phyloP scores from a whole-genome alignment of 1,140 invertebrate genomes.

The Battus philenor region DNA sequence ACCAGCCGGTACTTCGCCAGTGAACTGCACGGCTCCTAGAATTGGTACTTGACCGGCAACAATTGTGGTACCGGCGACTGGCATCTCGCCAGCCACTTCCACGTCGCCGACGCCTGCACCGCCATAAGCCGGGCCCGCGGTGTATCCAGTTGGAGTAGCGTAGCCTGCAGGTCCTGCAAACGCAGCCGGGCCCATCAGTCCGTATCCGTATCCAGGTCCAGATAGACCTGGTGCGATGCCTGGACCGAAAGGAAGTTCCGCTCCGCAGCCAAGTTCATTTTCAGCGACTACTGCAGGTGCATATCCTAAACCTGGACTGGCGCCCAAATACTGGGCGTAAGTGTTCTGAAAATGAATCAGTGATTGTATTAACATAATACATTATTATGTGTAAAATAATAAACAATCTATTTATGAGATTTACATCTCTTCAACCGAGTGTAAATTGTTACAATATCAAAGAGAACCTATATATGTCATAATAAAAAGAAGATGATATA shows the following conservation, averaged over 20 bases:
- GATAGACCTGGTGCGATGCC: not conserved
- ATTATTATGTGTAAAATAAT: not conserved
- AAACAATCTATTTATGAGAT: no score
- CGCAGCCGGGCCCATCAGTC: not conserved
- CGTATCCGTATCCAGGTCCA: slow-evolving; percentile 4
- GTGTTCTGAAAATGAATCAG: not conserved
- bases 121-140: slow-evolving; percentile 24
- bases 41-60: slow-evolving; percentile 38
- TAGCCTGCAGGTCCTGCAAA: not conserved
- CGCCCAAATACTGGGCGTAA: slow-evolving; percentile 1
- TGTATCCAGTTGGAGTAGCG: not conserved
- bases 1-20: slow-evolving; percentile 29
- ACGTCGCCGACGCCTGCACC: slow-evolving; percentile 34
- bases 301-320: slow-evolving; percentile 2
- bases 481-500: no score
- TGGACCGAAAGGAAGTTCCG: slow-evolving; percentile 1
- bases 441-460: not conserved
- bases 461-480: no score
- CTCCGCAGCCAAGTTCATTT: no score
- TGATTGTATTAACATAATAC: not conserved
- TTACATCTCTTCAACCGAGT: not conserved
- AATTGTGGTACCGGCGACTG: slow-evolving; percentile 33
- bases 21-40: slow-evolving; percentile 35
- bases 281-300: not conserved
- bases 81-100: slow-evolving; percentile 34